Conservation (phyloP, 2,797 vertebrate genomes). For the Argyrosomus regius region DNA sequence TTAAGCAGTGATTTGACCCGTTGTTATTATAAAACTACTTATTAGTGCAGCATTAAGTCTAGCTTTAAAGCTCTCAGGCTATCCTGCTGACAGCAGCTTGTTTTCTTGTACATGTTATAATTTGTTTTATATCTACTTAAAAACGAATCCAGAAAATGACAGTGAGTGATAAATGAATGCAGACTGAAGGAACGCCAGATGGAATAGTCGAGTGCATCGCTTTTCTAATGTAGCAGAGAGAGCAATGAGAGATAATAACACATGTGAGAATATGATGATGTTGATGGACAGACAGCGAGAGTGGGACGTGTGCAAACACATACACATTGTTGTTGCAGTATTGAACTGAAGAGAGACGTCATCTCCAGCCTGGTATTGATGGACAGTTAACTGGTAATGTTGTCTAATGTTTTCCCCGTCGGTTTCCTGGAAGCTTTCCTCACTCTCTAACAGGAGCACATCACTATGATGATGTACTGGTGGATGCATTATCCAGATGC, state of each 20-base stretch:
- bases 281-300: constrained; percentile 21
- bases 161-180: background rate
- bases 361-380: constrained; percentile 52
- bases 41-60: too few relatives aligned
- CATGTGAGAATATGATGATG: constrained; percentile 2
- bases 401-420: constrained; percentile 50
- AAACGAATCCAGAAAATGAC: background rate
- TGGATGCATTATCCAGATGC: constrained; percentile 22
- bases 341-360: constrained; percentile 27
- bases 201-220: background rate
- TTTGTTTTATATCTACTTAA: background rate
- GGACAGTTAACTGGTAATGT: constrained; percentile 55
- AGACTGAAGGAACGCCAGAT: too few relatives aligned
- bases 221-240: background rate
- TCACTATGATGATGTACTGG: background rate
- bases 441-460: constrained; percentile 18
- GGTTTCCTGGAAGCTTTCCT: constrained; percentile 60
- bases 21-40: too few relatives aligned
- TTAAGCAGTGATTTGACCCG: too few relatives aligned
- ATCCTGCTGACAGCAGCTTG: too few relatives aligned
- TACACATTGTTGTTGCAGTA: constrained; percentile 41
- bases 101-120: background rate
- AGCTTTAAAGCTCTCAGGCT: too few relatives aligned
- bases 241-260: background rate
- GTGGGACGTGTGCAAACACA: background rate